phyloP scores from a whole-genome alignment of 2,888 invertebrate species.

The Machimus atricapillus region DNA sequence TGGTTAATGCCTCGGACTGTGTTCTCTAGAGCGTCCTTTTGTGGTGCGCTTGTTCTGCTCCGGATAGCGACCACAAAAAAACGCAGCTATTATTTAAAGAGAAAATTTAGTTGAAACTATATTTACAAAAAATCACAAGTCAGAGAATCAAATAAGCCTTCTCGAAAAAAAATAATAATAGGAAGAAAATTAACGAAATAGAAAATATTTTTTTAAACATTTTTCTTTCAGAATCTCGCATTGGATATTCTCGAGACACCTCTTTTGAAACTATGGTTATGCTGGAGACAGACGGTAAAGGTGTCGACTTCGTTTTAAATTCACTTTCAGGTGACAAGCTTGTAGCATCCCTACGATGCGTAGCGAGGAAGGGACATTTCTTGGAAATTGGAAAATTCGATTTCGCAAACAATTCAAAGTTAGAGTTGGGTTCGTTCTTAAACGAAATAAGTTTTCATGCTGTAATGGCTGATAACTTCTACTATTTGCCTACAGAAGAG shows the following conservation, averaged over 20 bases:
- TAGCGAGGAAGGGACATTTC: constrained; percentile 72
- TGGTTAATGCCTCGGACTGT: too few species aligned
- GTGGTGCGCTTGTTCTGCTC: too few species aligned
- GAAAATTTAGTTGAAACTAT: too few species aligned
- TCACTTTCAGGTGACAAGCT: constrained; percentile 93
- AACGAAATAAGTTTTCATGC: constrained; percentile 80
- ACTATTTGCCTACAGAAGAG: background rate
- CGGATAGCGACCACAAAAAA: too few species aligned
- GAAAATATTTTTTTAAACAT: background rate
- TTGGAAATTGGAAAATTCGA: constrained; percentile 89
- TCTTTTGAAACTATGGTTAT: constrained; percentile 88
- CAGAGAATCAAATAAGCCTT: too few species aligned
- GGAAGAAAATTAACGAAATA: background rate
- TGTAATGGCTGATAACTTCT: constrained; percentile 72
- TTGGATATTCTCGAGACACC: constrained; percentile 86
- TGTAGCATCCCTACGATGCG: constrained; percentile 71
- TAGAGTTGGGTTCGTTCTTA: constrained; percentile 73
- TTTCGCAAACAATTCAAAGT: constrained; percentile 70
- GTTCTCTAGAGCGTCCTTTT: too few species aligned
- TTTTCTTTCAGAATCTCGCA: constrained; percentile 66
- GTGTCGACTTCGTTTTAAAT: constrained; percentile 93
- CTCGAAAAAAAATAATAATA: too few species aligned
- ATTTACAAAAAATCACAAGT: too few species aligned
- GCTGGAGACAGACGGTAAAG: constrained; percentile 79
- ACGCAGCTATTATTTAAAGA: too few species aligned